Evolutionary conservation across 2,113 vertebrate genomes (phyloP), one percentile per base, ranked within the genome.

Genomic region (Poecile atricapillus): DNA sequence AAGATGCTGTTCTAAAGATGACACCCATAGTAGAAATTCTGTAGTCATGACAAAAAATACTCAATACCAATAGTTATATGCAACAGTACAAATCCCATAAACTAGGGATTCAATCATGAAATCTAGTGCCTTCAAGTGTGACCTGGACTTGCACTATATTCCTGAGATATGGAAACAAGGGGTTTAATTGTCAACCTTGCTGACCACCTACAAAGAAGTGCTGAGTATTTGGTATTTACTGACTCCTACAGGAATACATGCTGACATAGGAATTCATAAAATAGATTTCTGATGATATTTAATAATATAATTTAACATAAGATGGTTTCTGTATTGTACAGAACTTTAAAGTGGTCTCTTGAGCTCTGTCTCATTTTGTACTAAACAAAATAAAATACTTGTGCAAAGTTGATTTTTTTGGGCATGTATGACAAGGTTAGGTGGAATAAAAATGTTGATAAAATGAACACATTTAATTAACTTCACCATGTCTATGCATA

Each of bases 21-120:
- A 8, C 8, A 37, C 1, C 41, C 18, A 13, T 44, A 77, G 52
- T 39, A 56, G 37, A 80, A 90, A 71, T 21, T 13, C 12, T 65
- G 5, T 37, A 80, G 21, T 44, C 16, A 65, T n/a, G 37, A 73
- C 20, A 39, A 68, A 55, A 55, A 56, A 16, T 49, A 7, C 3
- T 10, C 16, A 35, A 15, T 67, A 37, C 7, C 4, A 46, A 30
- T 47, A 78, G 5, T 22, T 78, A 33, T 13, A n/a, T 62, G 25
- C 24, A 90, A 59, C 13, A 39, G n/a, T 24, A 55, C 7, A 92
- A 85, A 80, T 74, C 8, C 43, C 20, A 58, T 31, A 67, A 93
- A 46, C 18, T 31, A 47, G 24, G 18, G 35, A 81, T 89, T 90
- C n/a, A 80, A 0, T 31, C 52, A 21, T 0, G 0, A 8, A 43